Percentiles rank a stretch among this genome's conserved stretches.
phyloP scores from a whole-genome alignment of 35 echinoderm and acorn worm genomes.

The Heliocidaris erythrogramma region DNA sequence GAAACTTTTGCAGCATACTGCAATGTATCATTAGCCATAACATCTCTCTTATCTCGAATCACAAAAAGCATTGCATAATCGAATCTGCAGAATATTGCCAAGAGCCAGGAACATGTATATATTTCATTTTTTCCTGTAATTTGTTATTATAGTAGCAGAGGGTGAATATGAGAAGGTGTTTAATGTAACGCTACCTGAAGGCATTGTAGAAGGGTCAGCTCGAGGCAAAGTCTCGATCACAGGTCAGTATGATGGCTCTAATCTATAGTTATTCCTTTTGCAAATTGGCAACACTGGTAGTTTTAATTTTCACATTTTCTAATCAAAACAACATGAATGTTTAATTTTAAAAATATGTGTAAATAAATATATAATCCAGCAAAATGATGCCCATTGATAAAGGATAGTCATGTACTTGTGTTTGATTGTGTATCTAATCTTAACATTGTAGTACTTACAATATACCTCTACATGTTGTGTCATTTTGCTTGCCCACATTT shows the following conservation, averaged over 20 bases:
- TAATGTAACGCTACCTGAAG: slow-evolving; percentile 38
- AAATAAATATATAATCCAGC: too few relatives aligned
- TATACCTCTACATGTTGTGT: too few relatives aligned
- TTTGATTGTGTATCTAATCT: too few relatives aligned
- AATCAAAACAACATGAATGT: too few relatives aligned
- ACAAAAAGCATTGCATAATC: neutral
- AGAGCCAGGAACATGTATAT: neutral
- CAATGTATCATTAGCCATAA: neutral
- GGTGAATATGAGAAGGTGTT: slow-evolving; percentile 20
- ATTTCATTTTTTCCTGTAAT: neutral
- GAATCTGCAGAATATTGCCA: neutral
- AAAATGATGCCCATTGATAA: too few relatives aligned
- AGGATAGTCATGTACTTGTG: too few relatives aligned
- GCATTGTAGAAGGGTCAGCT: slow-evolving; percentile 55
- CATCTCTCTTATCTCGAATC: neutral
- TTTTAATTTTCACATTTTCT: too few relatives aligned
- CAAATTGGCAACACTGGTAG: too few relatives aligned
- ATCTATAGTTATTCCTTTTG: too few relatives aligned
- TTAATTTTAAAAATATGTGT: too few relatives aligned
- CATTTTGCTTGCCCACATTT: too few relatives aligned
- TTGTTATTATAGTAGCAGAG: neutral
- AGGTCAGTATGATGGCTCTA: slow-evolving; percentile 41
- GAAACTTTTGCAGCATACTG: neutral
- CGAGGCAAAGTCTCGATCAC: slow-evolving; percentile 54
- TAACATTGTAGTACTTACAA: too few relatives aligned